Percentiles rank a stretch among this genome's conserved stretches.
Conservation (phyloP, 2,888 invertebrate species). For the Drosophila tanythrix region DNA sequence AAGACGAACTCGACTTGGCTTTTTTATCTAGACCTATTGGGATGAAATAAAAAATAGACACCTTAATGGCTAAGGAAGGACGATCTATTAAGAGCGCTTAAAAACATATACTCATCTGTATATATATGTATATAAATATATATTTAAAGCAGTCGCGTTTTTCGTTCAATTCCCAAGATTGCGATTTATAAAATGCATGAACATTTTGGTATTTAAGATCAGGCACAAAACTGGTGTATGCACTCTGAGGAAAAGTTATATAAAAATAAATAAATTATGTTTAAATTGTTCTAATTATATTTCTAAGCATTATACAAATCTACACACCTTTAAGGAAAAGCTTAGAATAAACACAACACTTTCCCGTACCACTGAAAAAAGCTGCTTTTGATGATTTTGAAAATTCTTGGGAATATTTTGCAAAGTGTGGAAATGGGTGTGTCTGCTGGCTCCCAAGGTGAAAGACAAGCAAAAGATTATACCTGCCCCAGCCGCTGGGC, state of each 20-base stretch:
- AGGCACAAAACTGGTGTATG: not conserved
- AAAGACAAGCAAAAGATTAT: slow-evolving; percentile 78
- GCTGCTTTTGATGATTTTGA: not conserved
- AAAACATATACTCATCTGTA: not conserved
- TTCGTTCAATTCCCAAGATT: not conserved
- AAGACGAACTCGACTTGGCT: slow-evolving; percentile 29
- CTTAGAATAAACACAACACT: not conserved
- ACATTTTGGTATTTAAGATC: not conserved
- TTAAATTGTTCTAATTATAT: not conserved
- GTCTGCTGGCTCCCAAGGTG: slow-evolving; percentile 46
- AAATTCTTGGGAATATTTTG: not conserved
- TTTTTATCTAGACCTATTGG: slow-evolving; percentile 48
- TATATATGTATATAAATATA: not conserved
- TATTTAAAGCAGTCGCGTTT: not conserved
- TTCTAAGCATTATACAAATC: not conserved
- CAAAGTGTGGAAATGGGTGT: slow-evolving; percentile 11
- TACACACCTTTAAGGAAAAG: not conserved
- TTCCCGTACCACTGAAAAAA: not conserved
- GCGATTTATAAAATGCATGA: not conserved
- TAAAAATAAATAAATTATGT: not conserved
- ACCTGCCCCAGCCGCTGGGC: slow-evolving; percentile 75
- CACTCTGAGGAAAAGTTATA: not conserved
- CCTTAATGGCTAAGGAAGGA: too few species aligned
- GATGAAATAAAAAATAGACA: slow-evolving; percentile 7
- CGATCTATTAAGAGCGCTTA: not conserved